A percentile compares a stretch with the other conserved stretches of the same genome.
These are phyloP conservation scores for Tragulus kanchil DNA, from an alignment of 2,113 vertebrate species.

Conservation along the genomic window DNA sequence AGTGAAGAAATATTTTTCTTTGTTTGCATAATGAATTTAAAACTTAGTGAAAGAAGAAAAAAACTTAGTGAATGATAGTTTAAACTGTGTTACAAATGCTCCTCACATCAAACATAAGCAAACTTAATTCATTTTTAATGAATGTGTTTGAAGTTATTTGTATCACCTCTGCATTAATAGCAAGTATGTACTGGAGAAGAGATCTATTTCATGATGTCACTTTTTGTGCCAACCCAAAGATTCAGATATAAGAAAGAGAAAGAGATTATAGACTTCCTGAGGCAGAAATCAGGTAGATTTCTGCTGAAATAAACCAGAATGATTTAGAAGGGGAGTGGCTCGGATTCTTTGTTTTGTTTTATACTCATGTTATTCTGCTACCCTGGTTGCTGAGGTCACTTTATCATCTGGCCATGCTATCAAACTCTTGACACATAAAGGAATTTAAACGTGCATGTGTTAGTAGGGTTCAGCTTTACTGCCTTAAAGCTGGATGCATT, in stretches of 20 bases:
- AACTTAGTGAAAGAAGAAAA: background rate
- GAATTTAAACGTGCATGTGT: background rate
- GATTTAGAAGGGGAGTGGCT: background rate
- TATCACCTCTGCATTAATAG: background rate
- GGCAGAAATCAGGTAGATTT: background rate
- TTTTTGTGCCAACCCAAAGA: background rate
- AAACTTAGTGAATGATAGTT: background rate
- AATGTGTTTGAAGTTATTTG: background rate
- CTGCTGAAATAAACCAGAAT: background rate
- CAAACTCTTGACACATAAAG: background rate
- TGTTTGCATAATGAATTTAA: conserved; percentile 1
- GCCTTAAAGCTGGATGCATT: background rate
- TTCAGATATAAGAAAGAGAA: background rate
- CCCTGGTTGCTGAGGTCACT: background rate
- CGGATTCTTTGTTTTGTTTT: background rate
- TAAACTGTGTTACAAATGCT: conserved; percentile 41
- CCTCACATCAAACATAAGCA: background rate
- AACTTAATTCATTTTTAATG: conserved; percentile 10
- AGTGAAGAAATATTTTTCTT: conserved; percentile 1
- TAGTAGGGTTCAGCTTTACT: background rate
- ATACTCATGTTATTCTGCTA: background rate
- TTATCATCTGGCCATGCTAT: background rate
- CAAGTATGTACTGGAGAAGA: background rate
- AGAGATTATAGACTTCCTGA: background rate
- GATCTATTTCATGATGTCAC: background rate